Conservation (phyloP, 2,888 invertebrate genomes). For the Platycheirus rosarum region DNA sequence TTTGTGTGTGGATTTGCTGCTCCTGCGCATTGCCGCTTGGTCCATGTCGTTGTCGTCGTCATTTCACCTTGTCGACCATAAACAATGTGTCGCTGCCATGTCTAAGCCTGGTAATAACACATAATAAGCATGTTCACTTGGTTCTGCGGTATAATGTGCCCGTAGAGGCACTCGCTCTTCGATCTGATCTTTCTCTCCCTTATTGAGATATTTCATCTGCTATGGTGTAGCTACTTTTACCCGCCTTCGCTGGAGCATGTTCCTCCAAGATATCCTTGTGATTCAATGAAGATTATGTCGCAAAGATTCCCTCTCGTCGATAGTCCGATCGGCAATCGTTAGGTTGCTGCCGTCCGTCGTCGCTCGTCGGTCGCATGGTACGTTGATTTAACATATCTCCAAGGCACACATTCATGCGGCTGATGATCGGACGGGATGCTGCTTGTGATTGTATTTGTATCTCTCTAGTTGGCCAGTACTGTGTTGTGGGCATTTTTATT, state of each 20-base stretch:
- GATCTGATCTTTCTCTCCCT: slow-evolving; percentile 67
- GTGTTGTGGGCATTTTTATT: slow-evolving; percentile 68
- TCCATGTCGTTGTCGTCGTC: slow-evolving; percentile 24
- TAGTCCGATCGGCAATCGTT: slow-evolving; percentile 56
- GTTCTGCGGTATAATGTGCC: slow-evolving; percentile 48
- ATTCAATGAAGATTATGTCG: slow-evolving; percentile 65
- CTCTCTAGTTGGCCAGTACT: neutral
- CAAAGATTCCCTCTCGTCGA: slow-evolving; percentile 63
- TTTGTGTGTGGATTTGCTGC: slow-evolving; percentile 23
- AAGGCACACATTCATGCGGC: slow-evolving; percentile 10
- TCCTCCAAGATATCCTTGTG: neutral
- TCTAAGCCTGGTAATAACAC: slow-evolving; percentile 72
- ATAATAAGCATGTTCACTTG: slow-evolving; percentile 73
- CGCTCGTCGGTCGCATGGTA: neutral
- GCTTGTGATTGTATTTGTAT: neutral
- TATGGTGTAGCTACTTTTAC: slow-evolving; percentile 19
- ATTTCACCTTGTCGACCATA: slow-evolving; percentile 65
- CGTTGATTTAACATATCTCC: slow-evolving; percentile 25
- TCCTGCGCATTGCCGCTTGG: slow-evolving; percentile 15
- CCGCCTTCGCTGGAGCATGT: slow-evolving; percentile 3
- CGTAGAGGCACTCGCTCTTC: slow-evolving; percentile 54
- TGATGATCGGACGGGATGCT: slow-evolving; percentile 37
- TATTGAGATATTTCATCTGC: slow-evolving; percentile 73
- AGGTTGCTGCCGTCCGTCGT: neutral
- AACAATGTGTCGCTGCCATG: slow-evolving; percentile 73